Base-by-base conservation (phyloP, 2,113 vertebrate species). In the Butorides virescens region DNA sequence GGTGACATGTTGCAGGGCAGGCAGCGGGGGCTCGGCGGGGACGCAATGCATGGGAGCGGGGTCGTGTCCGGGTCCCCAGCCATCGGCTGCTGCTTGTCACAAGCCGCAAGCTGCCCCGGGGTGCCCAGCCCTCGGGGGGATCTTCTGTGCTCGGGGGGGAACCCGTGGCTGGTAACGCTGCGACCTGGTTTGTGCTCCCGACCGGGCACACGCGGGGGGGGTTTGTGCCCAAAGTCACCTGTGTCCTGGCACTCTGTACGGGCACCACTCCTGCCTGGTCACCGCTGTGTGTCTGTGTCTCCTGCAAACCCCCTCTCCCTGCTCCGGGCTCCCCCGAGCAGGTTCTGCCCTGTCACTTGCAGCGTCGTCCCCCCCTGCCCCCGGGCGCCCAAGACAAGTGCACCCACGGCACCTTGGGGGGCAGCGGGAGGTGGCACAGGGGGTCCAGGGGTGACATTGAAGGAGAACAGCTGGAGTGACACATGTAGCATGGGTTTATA, bases 361-460 rank as follows among this genome's bases (percentile, higher is more conserved):
- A 71, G n/a, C 1, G 3, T 26, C 42, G 42, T 44, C 6, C 14
- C 27, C 1, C 12, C 8, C 42, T 27, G 1, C 10, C 8, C 30
- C n/a, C 1, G 0, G 62, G 9, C 1, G 5, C 56, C 26, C 7
- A 0, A 59, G 58, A 30, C 37, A 42, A 72, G 4, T 9, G n/a
- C 36, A 47, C 16, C 46, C 29, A 18, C 0, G 0, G 34, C 63
- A 34, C 4, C n/a, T 23, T 0, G 2, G 10, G 62, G 71, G 17
- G 18, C 34, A 52, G 39, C 2, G 0, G 18, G 32, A 73, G 30
- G 53, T 0, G 0, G 13, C 27, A 47, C 1, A 0, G 4, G 26
- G 17, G 37, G 56, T 67, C 65, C 5, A 1, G 52, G 52, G 37
- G 10, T 71, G 70, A 42, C 66, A 59, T 1, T 65, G 84, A 84